A percentile compares a stretch with the other conserved stretches of the same genome.
Evolutionary conservation across 2,888 invertebrate species (phyloP).

Genomic region (Erpobdella octoculata): DNA sequence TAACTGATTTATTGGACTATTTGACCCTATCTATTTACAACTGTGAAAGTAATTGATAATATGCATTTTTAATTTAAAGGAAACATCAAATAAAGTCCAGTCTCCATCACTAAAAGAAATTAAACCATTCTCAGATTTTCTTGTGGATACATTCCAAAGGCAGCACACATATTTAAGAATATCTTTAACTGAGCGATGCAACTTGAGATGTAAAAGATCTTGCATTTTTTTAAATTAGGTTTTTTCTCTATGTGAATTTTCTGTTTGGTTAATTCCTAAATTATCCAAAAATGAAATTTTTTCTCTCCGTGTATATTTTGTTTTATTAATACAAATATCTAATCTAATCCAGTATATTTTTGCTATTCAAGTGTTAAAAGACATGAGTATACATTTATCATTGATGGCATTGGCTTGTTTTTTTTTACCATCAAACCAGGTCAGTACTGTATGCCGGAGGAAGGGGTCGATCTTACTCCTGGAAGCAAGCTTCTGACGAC

Average conservation of each 20-base stretch:
- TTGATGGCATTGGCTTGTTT: conserved; percentile 17
- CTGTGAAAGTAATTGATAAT: too few relatives aligned
- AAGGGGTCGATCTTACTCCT: conserved; percentile 76
- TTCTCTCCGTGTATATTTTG: too few relatives aligned
- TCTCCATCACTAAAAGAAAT: conserved; percentile 28
- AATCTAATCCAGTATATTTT: too few relatives aligned
- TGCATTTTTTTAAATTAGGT: neutral
- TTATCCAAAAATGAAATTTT: too few relatives aligned
- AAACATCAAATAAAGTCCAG: neutral
- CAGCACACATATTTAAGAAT: conserved; percentile 86
- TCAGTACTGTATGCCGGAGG: conserved; percentile 95
- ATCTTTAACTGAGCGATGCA: conserved; percentile 90
- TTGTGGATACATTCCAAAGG: conserved; percentile 77
- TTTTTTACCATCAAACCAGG: too few relatives aligned
- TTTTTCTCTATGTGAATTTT: too few relatives aligned
- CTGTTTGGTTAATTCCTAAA: too few relatives aligned
- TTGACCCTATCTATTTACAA: too few relatives aligned
- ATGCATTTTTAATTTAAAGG: neutral
- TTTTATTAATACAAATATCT: too few relatives aligned
- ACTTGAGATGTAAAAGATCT: conserved; percentile 75
- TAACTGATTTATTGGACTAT: too few relatives aligned
- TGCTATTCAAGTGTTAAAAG: too few relatives aligned
- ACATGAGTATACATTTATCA: neutral
- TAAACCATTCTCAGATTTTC: conserved; percentile 46
- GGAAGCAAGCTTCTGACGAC: conserved; percentile 68